phyloP scores from a whole-genome alignment of 2,888 invertebrate genomes.

The Halictus quadricinctus region DNA sequence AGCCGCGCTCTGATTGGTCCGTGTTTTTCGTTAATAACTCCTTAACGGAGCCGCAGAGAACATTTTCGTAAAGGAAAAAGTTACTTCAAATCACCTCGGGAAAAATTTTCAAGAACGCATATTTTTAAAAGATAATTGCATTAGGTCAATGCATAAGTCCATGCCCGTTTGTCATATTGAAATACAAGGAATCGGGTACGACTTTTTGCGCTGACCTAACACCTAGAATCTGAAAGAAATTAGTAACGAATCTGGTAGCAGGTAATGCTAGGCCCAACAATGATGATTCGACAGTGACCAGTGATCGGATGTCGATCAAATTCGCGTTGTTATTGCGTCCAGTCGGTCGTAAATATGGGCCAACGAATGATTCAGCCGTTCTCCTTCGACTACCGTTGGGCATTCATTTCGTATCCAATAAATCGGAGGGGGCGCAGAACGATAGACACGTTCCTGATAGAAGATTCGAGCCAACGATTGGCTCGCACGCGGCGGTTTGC shows the following conservation, averaged over 20 bases:
- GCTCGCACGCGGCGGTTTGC: background rate
- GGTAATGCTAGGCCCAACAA: background rate
- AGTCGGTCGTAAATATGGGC: background rate
- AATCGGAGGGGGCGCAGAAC: background rate
- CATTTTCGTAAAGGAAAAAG: no score
- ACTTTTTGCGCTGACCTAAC: no score
- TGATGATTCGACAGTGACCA: background rate
- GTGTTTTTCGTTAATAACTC: no score
- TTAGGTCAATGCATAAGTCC: no score
- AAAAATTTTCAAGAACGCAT: no score
- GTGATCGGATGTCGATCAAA: background rate
- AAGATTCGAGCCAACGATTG: conserved; percentile 23
- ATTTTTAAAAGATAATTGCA: no score
- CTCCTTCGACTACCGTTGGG: background rate
- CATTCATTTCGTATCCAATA: conserved; percentile 25
- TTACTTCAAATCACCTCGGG: no score
- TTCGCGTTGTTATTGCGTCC: background rate
- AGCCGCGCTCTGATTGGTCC: no score
- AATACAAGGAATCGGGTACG: no score
- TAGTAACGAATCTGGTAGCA: background rate
- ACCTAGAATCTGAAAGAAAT: background rate
- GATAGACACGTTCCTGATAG: conserved; percentile 22
- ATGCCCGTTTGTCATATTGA: no score
- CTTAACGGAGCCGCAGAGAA: no score
- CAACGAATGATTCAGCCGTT: background rate